phyloP scores from a whole-genome alignment of 35 echinoderm and acorn worm species.

The Apostichopus californicus region DNA sequence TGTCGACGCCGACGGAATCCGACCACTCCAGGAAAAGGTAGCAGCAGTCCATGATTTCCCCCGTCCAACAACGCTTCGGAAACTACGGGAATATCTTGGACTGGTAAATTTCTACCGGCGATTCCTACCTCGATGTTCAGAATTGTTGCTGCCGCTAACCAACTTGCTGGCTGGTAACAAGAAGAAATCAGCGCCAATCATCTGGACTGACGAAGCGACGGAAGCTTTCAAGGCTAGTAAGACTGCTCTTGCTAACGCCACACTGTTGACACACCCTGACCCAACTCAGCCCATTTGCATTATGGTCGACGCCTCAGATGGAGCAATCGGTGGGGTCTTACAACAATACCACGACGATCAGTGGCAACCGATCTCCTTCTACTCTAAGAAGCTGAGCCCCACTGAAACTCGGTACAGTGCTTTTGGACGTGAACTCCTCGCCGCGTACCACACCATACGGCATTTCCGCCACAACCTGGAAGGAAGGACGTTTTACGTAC shows the following conservation, averaged over 20 bases:
- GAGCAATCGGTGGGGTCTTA: conserved; percentile 27
- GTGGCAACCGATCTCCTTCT: conserved; percentile 38
- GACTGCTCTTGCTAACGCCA: not conserved
- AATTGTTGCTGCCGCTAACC: not conserved
- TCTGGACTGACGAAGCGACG: not conserved
- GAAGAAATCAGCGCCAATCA: not conserved
- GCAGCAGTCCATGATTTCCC: not conserved
- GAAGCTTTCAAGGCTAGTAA: conserved; percentile 22
- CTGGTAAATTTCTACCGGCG: conserved; percentile 19
- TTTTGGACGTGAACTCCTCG: not conserved
- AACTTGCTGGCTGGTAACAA: not conserved
- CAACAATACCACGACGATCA: conserved; percentile 22
- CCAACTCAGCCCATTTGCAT: not conserved
- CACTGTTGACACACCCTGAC: conserved; percentile 20
- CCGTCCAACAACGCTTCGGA: not conserved
- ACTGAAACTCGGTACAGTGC: not conserved
- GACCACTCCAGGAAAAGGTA: not conserved
- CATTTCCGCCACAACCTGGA: conserved; percentile 24
- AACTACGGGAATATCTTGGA: conserved; percentile 15
- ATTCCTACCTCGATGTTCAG: not conserved
- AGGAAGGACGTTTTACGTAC: not conserved
- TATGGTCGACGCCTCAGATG: conserved; percentile 43
- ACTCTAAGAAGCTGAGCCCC: not conserved
- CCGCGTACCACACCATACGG: conserved; percentile 1
- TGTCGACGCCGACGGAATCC: not conserved